phyloP scores from a whole-genome alignment of 2,113 vertebrate genomes.

The Trogon melanurus region DNA sequence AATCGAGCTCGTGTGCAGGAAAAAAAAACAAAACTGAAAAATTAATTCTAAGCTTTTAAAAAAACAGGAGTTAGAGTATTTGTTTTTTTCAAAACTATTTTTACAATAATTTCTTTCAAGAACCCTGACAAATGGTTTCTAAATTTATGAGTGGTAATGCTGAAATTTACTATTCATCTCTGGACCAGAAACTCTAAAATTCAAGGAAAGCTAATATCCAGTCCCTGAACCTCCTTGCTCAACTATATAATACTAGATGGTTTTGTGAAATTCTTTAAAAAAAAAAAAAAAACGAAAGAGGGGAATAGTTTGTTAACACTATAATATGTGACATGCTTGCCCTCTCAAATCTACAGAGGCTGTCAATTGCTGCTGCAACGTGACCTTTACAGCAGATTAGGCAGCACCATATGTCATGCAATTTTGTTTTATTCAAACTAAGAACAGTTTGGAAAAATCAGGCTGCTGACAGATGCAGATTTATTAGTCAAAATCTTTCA shows the following conservation, averaged over 20 bases:
- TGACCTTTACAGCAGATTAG: constrained; percentile 50
- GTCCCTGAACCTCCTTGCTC: neutral
- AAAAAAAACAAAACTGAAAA: neutral
- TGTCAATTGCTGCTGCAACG: constrained; percentile 9
- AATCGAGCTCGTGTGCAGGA: neutral
- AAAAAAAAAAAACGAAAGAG: neutral
- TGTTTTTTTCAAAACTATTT: neutral
- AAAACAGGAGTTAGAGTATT: neutral
- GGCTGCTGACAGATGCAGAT: neutral
- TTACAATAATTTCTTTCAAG: neutral
- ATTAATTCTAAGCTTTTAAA: neutral
- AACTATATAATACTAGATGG: neutral
- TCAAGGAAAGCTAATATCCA: neutral
- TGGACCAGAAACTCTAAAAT: neutral
- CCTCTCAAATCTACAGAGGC: constrained; percentile 31
- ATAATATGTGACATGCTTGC: neutral
- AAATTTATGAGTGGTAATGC: neutral
- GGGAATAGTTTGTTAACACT: neutral
- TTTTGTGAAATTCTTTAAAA: neutral
- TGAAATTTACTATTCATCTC: neutral
- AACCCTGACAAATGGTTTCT: neutral
- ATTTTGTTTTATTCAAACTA: neutral
- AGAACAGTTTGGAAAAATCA: neutral
- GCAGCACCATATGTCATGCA: neutral
- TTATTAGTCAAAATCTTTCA: neutral